These are phyloP conservation scores for Tringa solitaria DNA, from an alignment of 2,113 vertebrate species.

Conservation along the genomic window DNA sequence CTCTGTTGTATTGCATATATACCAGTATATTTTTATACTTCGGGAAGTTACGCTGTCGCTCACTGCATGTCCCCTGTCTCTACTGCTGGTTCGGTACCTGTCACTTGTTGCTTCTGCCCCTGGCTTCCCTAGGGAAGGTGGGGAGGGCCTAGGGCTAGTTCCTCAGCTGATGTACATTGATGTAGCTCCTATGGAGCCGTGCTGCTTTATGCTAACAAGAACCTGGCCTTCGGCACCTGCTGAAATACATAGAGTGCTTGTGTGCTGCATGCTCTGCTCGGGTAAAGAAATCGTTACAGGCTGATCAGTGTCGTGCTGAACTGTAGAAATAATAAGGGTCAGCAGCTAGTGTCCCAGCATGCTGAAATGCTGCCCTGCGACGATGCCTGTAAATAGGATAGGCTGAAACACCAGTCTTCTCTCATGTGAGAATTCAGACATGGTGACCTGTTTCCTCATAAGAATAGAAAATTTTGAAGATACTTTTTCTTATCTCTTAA, in stretches of 20 bases:
- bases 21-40: background rate
- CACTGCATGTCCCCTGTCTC: background rate
- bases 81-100: accelerated
- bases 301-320: background rate
- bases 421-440: accelerated
- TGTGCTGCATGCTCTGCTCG: slow-evolving; percentile 22
- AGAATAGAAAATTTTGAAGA: background rate
- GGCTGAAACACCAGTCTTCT: background rate
- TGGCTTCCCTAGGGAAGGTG: background rate
- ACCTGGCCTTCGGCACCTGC: background rate
- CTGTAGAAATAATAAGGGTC: background rate
- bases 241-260: background rate
- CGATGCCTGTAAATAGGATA: background rate
- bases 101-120: accelerated
- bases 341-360: background rate
- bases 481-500: background rate
- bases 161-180: background rate
- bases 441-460: background rate
- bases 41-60: accelerated
- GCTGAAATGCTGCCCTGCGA: background rate
- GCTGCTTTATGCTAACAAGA: background rate
- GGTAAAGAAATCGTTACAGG: background rate
- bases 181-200: slow-evolving; percentile 41
- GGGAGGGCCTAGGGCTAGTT: background rate
- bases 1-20: background rate